Base-by-base conservation (phyloP, 2,888 invertebrate species). In the Junonia oenone region DNA sequence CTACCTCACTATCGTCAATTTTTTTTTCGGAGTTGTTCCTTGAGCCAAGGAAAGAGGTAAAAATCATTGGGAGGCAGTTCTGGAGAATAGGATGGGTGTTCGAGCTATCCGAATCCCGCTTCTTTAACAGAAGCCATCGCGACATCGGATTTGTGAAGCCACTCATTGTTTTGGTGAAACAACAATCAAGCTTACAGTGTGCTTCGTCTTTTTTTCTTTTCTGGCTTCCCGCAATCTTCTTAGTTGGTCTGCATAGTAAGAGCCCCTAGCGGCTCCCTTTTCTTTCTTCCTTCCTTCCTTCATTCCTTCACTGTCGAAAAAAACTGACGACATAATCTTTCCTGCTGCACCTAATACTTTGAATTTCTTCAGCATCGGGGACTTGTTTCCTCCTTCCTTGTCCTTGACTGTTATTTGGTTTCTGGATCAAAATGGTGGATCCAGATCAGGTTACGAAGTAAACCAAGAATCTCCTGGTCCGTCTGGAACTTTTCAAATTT, bases 61-160 rank as follows among this genome's bases (percentile, higher is more conserved):
- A 65, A 64, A 55, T 62, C 59, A 26, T 63, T 62, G 48, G 62
- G 62, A 13, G 63, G 58, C 45, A 63, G 61, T 43, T 65, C 63
- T 61, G 61, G 59, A 19, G 55, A 64, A 55, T 63, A 61, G 29
- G 45, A 26, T 0, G 35, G 45, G 38, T 52, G 33, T 50, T 53
- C 51, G 6, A 60, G 31, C 45, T 62, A 29, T 60, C 63, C 58
- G 37, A 63, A 66, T 0, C 58, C 62, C 27, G 51, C 11, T 59
- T 64, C 58, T 45, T 55, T 43, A 55, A 64, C 61, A 52, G 59
- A 62, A 62, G 62, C 60, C 58, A 63, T 64, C 27, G 63, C 63
- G 57, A 62, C 53, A 35, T 46, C 55, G 14, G 61, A 55, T 54
- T 57, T 65, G 58, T n/a, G 65, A 63, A 43, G 47, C 27, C 52